Evolutionary conservation across 2,888 invertebrate genomes (phyloP).

Genomic region (Electrophaes corylata): DNA sequence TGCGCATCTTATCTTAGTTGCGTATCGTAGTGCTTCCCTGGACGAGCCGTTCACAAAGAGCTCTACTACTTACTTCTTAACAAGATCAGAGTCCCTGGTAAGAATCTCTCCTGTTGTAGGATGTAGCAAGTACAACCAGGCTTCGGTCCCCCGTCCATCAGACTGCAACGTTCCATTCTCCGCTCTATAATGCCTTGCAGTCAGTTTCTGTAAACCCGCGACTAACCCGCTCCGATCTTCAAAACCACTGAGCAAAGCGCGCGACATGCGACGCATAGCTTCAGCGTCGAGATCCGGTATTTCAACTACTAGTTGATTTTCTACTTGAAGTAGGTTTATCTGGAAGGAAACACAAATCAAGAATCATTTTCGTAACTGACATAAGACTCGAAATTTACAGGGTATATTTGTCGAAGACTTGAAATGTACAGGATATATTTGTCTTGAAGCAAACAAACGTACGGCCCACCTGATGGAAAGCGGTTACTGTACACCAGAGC

Average conservation of each 20-base stretch:
- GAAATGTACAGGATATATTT: no score
- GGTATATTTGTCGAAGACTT: no score
- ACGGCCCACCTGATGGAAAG: no score
- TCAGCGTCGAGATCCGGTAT: conserved; percentile 90
- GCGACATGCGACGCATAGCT: conserved; percentile 82
- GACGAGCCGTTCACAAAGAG: no score
- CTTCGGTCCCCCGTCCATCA: conserved; percentile 90
- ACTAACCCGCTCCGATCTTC: conserved; percentile 90
- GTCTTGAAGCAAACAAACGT: no score
- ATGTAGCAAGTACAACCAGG: conserved; percentile 94
- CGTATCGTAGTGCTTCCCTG: no score
- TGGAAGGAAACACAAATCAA: conserved; percentile 51
- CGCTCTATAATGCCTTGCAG: conserved; percentile 88
- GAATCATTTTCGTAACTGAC: no score
- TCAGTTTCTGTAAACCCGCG: conserved; percentile 93
- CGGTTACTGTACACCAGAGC: no score
- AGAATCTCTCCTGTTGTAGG: conserved; percentile 90
- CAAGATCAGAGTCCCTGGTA: conserved; percentile 87
- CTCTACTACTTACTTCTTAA: conserved; percentile 86
- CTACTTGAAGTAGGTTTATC: conserved; percentile 91
- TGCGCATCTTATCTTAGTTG: no score
- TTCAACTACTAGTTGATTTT: conserved; percentile 90
- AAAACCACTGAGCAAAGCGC: conserved; percentile 83
- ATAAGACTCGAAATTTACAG: no score
- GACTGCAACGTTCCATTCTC: conserved; percentile 90